Evolutionary conservation across 2,113 vertebrate species (phyloP).

Genomic region (rat (Rattus norvegicus)): GRCr8 NC_086031.1:89574501-89575000

Average conservation of each 20-base stretch:
- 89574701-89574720: conserved; percentile 86
- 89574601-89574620: neutral
- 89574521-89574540: neutral
- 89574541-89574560: neutral
- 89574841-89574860: neutral
- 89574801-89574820: conserved; percentile 83
- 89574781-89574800: conserved; percentile 99
- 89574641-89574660: rapidly evolving
- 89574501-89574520: neutral
- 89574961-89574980: conserved; percentile 98
- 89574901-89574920: conserved; percentile 99
- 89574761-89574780: conserved; percentile 98
- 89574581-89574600: neutral
- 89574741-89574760: conserved; percentile 98
- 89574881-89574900: conserved; percentile 83
- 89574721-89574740: conserved; percentile 99
- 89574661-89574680: neutral
- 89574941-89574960: conserved; percentile 98
- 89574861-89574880: neutral
- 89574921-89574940: conserved; percentile 99
- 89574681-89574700: rapidly evolving
- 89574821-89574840: conserved; percentile 57
- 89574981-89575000: conserved; percentile 86
- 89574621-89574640: rapidly evolving
- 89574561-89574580: neutral